Conservation (phyloP, 2,888 invertebrate genomes). For the Diaprepes abbreviatus region DNA sequence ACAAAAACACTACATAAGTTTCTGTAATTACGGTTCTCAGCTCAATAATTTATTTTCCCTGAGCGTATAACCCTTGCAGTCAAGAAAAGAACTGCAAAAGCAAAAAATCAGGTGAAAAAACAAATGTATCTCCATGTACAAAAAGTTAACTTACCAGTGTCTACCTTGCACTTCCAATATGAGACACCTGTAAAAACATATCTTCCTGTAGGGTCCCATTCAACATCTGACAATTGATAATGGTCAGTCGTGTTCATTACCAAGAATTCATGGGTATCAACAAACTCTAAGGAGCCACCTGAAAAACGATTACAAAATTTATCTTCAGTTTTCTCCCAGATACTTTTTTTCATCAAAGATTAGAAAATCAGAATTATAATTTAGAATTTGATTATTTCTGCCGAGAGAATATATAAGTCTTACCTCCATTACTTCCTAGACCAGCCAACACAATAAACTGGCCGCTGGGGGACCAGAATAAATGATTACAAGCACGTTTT, state of each 20-base stretch:
- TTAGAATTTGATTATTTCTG: too few species aligned
- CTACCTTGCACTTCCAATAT: constrained; percentile 95
- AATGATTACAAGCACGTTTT: constrained; percentile 88
- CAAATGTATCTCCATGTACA: background rate
- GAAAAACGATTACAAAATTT: too few species aligned
- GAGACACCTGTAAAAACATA: constrained; percentile 97
- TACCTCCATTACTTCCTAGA: constrained; percentile 84
- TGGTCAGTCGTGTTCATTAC: constrained; percentile 96
- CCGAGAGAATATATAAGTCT: background rate
- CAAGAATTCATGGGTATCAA: constrained; percentile 95
- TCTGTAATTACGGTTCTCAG: too few species aligned
- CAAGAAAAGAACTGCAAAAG: constrained; percentile 45
- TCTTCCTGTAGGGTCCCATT: constrained; percentile 99
- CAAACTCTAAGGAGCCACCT: constrained; percentile 89
- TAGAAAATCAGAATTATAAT: too few species aligned
- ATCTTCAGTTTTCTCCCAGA: too few species aligned
- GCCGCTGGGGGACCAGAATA: constrained; percentile 97
- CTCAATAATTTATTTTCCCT: constrained; percentile 55
- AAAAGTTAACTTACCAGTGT: constrained; percentile 66
- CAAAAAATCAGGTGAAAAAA: constrained; percentile 52
- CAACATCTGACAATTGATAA: constrained; percentile 92
- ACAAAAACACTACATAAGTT: too few species aligned
- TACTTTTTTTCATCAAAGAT: too few species aligned
- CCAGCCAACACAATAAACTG: constrained; percentile 96
- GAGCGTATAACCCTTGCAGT: constrained; percentile 57